Conservation (phyloP, 1,140 invertebrate genomes). For the Trachelipus rathkii region DNA sequence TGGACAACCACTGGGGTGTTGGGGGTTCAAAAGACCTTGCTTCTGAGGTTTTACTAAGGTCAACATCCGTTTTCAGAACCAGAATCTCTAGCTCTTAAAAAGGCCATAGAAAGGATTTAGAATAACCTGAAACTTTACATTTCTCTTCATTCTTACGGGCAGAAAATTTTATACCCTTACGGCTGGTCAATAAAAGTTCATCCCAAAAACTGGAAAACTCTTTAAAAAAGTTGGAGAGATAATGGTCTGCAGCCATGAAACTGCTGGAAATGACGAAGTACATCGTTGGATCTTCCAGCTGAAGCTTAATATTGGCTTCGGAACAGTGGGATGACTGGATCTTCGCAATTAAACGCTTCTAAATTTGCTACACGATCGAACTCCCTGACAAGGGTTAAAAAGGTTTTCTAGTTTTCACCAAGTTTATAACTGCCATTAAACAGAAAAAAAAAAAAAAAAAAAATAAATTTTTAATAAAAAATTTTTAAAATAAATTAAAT, state of each 20-base stretch:
- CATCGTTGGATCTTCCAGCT: slow-evolving; percentile 17
- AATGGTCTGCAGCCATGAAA: slow-evolving; percentile 23
- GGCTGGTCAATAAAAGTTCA: slow-evolving; percentile 59
- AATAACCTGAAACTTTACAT: slow-evolving; percentile 64
- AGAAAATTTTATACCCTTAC: slow-evolving; percentile 81
- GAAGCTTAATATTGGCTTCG: slow-evolving; percentile 46
- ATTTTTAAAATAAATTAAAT: too few relatives aligned
- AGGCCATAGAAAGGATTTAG: slow-evolving; percentile 40
- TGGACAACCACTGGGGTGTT: slow-evolving; percentile 56
- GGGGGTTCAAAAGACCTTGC: slow-evolving; percentile 63
- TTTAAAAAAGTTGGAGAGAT: slow-evolving; percentile 7
- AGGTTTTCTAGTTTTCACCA: slow-evolving; percentile 67
- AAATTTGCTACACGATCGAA: slow-evolving; percentile 88
- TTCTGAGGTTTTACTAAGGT: slow-evolving; percentile 52
- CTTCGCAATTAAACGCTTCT: slow-evolving; percentile 64
- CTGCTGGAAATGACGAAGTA: slow-evolving; percentile 11
- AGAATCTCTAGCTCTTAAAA: slow-evolving; percentile 48
- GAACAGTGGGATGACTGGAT: slow-evolving; percentile 55
- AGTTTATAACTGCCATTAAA: slow-evolving; percentile 65
- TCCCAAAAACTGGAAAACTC: not conserved
- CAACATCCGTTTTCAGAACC: slow-evolving; percentile 52
- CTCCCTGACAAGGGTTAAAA: slow-evolving; percentile 64
- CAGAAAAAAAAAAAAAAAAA: too few relatives aligned
- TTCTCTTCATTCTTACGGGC: slow-evolving; percentile 81
- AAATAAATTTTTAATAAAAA: too few relatives aligned